phyloP scores from a whole-genome alignment of 2,888 invertebrate species.

The Cylloceria caligata region DNA sequence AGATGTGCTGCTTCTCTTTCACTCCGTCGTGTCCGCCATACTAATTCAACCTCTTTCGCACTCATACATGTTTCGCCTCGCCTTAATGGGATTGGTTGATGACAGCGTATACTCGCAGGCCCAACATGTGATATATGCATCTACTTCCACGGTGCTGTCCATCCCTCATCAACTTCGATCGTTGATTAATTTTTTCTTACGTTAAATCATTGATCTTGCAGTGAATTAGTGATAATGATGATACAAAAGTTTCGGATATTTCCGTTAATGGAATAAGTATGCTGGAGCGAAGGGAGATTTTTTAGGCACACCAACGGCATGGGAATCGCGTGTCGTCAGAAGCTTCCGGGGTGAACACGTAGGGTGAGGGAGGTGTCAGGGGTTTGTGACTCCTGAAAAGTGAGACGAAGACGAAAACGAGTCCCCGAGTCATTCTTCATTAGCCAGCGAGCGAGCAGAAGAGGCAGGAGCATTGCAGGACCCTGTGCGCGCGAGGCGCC shows the following conservation, averaged over 20 bases:
- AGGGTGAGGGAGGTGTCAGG: slow-evolving; percentile 42
- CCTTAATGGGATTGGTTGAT: neutral
- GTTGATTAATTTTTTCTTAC: neutral
- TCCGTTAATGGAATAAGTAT: slow-evolving; percentile 64
- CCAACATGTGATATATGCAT: neutral
- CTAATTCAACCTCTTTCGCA: no score
- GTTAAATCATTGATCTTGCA: slow-evolving; percentile 36
- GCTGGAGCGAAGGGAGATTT: slow-evolving; percentile 36
- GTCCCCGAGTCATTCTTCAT: slow-evolving; percentile 71
- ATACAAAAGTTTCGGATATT: slow-evolving; percentile 51
- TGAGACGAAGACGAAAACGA: slow-evolving; percentile 45
- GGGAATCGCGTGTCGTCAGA: slow-evolving; percentile 61
- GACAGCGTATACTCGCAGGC: neutral
- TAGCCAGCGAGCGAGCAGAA: slow-evolving; percentile 63
- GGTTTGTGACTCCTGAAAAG: slow-evolving; percentile 61
- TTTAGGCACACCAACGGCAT: slow-evolving; percentile 52
- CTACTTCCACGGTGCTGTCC: neutral
- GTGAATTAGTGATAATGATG: slow-evolving; percentile 48
- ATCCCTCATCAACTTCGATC: neutral
- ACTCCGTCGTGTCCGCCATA: no score
- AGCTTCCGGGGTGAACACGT: slow-evolving; percentile 24
- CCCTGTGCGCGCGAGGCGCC: slow-evolving; percentile 58
- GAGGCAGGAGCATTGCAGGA: slow-evolving; percentile 50
- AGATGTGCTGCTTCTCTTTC: no score
- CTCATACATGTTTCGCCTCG: no score